Conservation (phyloP, 2,888 invertebrate genomes). For the Falcaria lacertinaria region DNA sequence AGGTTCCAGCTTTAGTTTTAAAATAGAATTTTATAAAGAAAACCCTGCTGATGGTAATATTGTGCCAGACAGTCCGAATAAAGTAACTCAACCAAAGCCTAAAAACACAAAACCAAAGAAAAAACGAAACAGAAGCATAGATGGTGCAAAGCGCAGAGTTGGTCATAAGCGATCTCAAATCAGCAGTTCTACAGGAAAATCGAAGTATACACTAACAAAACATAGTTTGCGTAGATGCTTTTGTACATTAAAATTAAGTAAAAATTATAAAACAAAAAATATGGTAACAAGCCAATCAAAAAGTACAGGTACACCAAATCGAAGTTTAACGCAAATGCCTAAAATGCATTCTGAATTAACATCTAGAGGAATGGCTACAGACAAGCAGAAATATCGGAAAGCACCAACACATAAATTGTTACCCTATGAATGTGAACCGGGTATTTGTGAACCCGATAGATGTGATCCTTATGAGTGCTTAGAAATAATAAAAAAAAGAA, state of each 20-base stretch:
- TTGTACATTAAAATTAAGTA: slow-evolving; percentile 34
- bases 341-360: slow-evolving; percentile 6
- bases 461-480: slow-evolving; percentile 34
- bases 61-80: background rate
- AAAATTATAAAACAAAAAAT: slow-evolving; percentile 12
- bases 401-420: slow-evolving; percentile 10
- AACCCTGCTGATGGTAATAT: slow-evolving; percentile 2
- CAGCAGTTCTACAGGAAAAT: slow-evolving; percentile 16
- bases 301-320: slow-evolving; percentile 12
- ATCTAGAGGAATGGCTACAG: slow-evolving; percentile 9
- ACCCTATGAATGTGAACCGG: slow-evolving; percentile 36
- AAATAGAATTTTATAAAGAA: slow-evolving; percentile 28
- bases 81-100: background rate
- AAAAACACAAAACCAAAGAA: slow-evolving; percentile 4
- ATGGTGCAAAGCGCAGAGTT: slow-evolving; percentile 4
- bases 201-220: slow-evolving; percentile 19
- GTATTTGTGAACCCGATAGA: slow-evolving; percentile 28
- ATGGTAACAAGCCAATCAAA: slow-evolving; percentile 8
- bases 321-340: slow-evolving; percentile 3
- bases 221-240: slow-evolving; percentile 32
- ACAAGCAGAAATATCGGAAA: slow-evolving; percentile 11
- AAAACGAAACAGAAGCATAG: background rate
- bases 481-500: slow-evolving; percentile 23
- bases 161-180: slow-evolving; percentile 22
- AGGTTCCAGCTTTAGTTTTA: slow-evolving; percentile 29